Conservation (phyloP, 2,113 vertebrate species). For the Phodopus roborovskii region DNA sequence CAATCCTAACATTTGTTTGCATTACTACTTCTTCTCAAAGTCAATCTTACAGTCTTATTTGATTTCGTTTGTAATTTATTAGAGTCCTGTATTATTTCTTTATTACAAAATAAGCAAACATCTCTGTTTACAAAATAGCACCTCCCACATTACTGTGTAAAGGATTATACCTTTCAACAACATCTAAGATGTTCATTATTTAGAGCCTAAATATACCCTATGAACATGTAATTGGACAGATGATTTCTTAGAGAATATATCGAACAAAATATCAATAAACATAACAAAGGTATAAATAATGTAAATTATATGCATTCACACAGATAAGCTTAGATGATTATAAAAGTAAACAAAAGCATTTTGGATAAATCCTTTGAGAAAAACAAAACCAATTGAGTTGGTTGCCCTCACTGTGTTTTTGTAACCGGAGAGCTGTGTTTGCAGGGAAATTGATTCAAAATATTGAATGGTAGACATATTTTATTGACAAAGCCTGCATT, state of each 20-base stretch:
- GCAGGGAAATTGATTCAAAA: conserved; percentile 50
- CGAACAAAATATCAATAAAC: conserved; percentile 2
- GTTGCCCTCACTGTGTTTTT: background rate
- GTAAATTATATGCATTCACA: background rate
- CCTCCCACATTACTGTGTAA: background rate
- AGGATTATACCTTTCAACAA: background rate
- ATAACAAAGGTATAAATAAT: background rate
- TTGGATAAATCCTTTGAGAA: background rate
- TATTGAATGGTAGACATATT: conserved; percentile 49
- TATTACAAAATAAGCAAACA: background rate
- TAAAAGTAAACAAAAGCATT: background rate
- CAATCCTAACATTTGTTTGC: background rate
- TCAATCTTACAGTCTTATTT: background rate
- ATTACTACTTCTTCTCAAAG: background rate
- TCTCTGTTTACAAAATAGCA: background rate
- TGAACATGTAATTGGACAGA: background rate
- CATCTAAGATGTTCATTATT: background rate
- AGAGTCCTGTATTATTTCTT: background rate
- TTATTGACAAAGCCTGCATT: conserved; percentile 62
- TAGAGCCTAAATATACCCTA: background rate
- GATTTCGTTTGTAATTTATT: background rate
- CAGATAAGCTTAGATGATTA: conserved; percentile 7
- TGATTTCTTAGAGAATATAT: background rate
- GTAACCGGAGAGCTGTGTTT: background rate
- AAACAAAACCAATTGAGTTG: background rate